Conservation (phyloP, 2,888 invertebrate species). For the Leptopilina myrica region DNA sequence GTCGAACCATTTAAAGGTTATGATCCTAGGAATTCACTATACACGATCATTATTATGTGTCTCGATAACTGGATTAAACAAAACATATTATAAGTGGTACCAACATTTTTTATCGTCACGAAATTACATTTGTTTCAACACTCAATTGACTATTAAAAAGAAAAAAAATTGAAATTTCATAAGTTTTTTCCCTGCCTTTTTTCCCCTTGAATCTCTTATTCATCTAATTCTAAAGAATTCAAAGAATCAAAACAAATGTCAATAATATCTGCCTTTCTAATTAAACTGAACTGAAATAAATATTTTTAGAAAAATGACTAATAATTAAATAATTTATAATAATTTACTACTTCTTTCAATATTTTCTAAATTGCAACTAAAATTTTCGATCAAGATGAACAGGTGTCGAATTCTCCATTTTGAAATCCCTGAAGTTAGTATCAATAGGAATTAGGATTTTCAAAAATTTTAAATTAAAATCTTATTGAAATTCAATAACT, state of each 20-base stretch:
- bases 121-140: background rate
- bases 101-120: background rate
- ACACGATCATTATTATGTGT: background rate
- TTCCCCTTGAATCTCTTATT: background rate
- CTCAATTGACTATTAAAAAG: background rate
- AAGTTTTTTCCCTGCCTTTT: background rate
- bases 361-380: too few relatives aligned
- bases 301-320: too few relatives aligned
- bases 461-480: too few relatives aligned
- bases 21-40: background rate
- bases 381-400: too few relatives aligned
- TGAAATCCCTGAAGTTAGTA: too few relatives aligned
- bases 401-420: too few relatives aligned
- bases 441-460: too few relatives aligned
- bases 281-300: background rate
- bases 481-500: too few relatives aligned
- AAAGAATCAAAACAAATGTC: background rate
- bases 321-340: too few relatives aligned
- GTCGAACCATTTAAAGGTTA: background rate
- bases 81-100: background rate
- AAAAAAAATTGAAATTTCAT: background rate
- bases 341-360: too few relatives aligned
- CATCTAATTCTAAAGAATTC: too few relatives aligned
- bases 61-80: background rate
- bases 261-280: slow-evolving; percentile 10